Conservation (phyloP, 1,140 invertebrate genomes). For the Archivesica marissinica region DNA sequence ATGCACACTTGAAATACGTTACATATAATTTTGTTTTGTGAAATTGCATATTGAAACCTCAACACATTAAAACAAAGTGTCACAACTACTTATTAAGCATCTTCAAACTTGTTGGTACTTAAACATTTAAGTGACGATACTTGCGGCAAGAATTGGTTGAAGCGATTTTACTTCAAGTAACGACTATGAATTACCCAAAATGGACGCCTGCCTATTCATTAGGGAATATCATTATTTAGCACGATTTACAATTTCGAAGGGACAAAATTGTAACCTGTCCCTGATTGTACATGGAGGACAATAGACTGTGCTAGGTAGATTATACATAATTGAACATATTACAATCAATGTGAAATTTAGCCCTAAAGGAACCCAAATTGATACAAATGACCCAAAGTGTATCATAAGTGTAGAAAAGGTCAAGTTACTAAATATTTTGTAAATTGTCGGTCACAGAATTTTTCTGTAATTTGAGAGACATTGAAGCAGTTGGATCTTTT, state of each 20-base stretch:
- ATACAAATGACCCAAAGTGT: slow-evolving; percentile 55
- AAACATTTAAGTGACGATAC: slow-evolving; percentile 16
- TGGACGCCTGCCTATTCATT: slow-evolving; percentile 15
- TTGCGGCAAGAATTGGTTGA: not conserved
- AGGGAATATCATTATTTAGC: slow-evolving; percentile 46
- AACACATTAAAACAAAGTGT: no score
- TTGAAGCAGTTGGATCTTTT: not conserved
- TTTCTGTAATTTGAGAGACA: slow-evolving; percentile 11
- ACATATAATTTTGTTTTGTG: no score
- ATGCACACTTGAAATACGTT: no score
- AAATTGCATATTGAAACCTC: no score
- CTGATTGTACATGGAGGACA: slow-evolving; percentile 32
- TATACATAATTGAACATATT: slow-evolving; percentile 49
- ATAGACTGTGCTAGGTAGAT: slow-evolving; percentile 49
- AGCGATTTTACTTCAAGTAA: slow-evolving; percentile 11
- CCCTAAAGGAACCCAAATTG: slow-evolving; percentile 50
- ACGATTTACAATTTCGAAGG: slow-evolving; percentile 6
- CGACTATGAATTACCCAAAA: slow-evolving; percentile 25
- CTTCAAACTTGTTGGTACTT: not conserved
- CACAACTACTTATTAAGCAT: no score
- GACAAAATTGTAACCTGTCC: slow-evolving; percentile 34
- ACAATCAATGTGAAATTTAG: slow-evolving; percentile 33
- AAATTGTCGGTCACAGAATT: slow-evolving; percentile 5
- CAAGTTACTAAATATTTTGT: not conserved
- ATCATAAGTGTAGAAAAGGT: slow-evolving; percentile 6